Conservation (phyloP, 1,140 invertebrate genomes). For the Drosophila hydei region DNA sequence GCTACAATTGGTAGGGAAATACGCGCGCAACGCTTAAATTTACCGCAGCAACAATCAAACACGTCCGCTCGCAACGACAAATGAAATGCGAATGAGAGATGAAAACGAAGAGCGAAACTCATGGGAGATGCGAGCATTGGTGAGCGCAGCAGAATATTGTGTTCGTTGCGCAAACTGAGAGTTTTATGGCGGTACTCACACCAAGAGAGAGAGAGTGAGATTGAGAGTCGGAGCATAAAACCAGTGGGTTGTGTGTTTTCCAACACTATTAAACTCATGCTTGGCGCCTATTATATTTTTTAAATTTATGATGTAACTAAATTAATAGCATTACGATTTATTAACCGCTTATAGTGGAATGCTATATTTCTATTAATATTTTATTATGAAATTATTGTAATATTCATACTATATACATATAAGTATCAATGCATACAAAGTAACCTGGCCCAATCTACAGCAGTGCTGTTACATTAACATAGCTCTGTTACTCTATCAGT, state of each 20-base stretch:
- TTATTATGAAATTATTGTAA: too few relatives aligned
- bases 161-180: constrained; percentile 27
- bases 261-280: constrained; percentile 22
- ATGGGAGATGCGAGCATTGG: constrained; percentile 39
- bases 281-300: constrained; percentile 6
- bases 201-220: constrained; percentile 4
- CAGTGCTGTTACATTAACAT: constrained; percentile 9
- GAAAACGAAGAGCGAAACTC: constrained; percentile 39
- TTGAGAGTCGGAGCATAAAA: neutral
- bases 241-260: neutral
- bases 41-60: constrained; percentile 43
- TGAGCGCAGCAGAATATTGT: constrained; percentile 13
- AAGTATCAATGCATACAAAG: too few relatives aligned
- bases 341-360: too few relatives aligned
- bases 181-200: neutral
- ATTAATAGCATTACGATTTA: too few relatives aligned
- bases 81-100: constrained; percentile 48
- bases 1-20: constrained; percentile 43
- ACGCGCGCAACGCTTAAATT: constrained; percentile 45
- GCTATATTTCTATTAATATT: too few relatives aligned
- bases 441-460: too few relatives aligned
- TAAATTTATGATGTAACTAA: neutral
- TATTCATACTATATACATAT: too few relatives aligned
- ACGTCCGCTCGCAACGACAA: constrained; percentile 51
- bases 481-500: neutral